phyloP scores from a whole-genome alignment of 2,113 vertebrate species.

The Elanoides forficatus region DNA sequence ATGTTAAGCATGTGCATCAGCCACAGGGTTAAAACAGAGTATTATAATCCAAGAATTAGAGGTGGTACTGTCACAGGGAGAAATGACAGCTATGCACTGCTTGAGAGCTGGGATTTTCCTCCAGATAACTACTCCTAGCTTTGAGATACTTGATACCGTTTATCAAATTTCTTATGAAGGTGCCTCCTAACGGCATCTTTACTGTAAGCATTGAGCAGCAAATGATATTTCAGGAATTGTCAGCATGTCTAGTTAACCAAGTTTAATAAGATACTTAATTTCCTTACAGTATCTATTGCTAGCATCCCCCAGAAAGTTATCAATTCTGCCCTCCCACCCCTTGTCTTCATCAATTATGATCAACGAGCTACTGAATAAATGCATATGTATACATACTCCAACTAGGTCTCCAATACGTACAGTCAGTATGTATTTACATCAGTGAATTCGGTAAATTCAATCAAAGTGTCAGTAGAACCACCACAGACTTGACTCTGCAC shows the following conservation, averaged over 20 bases:
- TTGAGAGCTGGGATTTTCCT: neutral
- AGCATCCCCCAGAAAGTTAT: constrained; percentile 24
- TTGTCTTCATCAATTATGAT: constrained; percentile 24
- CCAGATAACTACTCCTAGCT: neutral
- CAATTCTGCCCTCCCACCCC: constrained; percentile 44
- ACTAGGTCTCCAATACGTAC: neutral
- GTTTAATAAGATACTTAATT: constrained; percentile 26
- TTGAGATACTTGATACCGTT: neutral
- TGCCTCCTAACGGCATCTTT: neutral
- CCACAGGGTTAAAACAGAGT: neutral
- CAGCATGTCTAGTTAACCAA: neutral
- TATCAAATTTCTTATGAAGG: neutral
- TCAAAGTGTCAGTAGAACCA: constrained; percentile 27
- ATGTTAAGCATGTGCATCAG: neutral
- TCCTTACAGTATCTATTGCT: neutral
- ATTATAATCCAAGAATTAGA: neutral
- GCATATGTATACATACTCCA: neutral
- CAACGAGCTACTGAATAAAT: constrained; percentile 42
- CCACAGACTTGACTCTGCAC: constrained; percentile 51
- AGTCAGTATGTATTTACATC: constrained; percentile 34
- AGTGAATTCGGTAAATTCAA: constrained; percentile 12
- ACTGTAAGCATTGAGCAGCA: neutral
- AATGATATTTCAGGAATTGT: neutral
- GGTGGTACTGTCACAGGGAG: neutral
- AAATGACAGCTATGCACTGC: neutral